phyloP scores from a whole-genome alignment of 1,140 invertebrate genomes.

The Sitobion miscanthi region DNA sequence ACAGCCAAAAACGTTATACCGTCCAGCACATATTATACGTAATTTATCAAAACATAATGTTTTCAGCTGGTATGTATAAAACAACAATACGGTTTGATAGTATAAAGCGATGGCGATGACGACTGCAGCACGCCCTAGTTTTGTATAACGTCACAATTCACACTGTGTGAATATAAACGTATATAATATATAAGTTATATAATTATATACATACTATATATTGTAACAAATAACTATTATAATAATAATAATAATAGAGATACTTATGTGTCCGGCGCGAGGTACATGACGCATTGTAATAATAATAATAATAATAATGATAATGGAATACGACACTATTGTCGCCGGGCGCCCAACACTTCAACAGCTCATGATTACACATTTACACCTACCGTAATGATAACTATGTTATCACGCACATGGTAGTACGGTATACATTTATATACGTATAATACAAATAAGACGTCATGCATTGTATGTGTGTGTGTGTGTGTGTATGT shows the following conservation, averaged over 20 bases:
- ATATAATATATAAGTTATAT: not conserved
- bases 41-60: not conserved
- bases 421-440: not conserved
- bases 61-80: not conserved
- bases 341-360: not conserved
- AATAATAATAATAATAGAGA: not conserved
- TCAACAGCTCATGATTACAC: not conserved
- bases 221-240: not conserved
- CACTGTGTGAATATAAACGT: not conserved
- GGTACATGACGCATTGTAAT: not conserved
- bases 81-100: not conserved
- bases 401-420: not conserved
- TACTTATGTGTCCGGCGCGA: not conserved
- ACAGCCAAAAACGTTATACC: not conserved
- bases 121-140: not conserved
- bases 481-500: not conserved
- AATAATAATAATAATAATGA: not conserved
- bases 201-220: not conserved
- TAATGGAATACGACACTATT: not conserved
- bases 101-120: not conserved
- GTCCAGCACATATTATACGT: not conserved
- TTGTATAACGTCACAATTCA: not conserved
- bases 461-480: not conserved
- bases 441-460: not conserved
- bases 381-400: not conserved